These are phyloP conservation scores for Rhabdomys pumilio DNA, from an alignment of 2,797 vertebrate genomes.

Conservation along the genomic window DNA sequence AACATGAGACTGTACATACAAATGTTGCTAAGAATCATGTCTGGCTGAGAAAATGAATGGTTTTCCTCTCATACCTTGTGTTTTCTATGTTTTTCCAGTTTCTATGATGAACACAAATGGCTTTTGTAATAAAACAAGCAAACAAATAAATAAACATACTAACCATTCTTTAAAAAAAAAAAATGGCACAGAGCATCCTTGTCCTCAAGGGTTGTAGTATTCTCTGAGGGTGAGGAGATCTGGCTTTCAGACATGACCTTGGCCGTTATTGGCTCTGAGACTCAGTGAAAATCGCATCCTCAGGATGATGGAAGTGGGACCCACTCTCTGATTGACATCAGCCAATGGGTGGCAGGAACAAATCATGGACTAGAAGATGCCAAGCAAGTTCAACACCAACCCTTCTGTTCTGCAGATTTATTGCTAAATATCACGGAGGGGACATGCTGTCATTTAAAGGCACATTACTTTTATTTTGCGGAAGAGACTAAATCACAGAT, in stretches of 20 bases:
- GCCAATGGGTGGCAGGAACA: background rate
- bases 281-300: background rate
- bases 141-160: background rate
- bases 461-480: conserved; percentile 67
- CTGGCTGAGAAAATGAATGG: background rate
- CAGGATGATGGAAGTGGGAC: too few relatives aligned
- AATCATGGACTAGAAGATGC: background rate
- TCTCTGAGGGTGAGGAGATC: background rate
- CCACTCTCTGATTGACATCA: background rate
- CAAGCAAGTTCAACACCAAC: background rate
- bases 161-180: conserved; percentile 1
- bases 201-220: background rate
- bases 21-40: background rate
- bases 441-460: conserved; percentile 42
- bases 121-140: conserved; percentile 19
- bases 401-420: background rate
- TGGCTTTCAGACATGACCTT: background rate
- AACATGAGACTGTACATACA: background rate
- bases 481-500: conserved; percentile 56
- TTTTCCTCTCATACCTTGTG: conserved; percentile 1
- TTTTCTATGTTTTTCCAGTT: conserved; percentile 21
- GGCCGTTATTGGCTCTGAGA: background rate
- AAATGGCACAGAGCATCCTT: background rate
- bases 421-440: conserved; percentile 32
- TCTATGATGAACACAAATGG: conserved; percentile 27